Evolutionary conservation across 2,113 vertebrate genomes (phyloP).

Genomic region (Siniperca chuatsi): DNA sequence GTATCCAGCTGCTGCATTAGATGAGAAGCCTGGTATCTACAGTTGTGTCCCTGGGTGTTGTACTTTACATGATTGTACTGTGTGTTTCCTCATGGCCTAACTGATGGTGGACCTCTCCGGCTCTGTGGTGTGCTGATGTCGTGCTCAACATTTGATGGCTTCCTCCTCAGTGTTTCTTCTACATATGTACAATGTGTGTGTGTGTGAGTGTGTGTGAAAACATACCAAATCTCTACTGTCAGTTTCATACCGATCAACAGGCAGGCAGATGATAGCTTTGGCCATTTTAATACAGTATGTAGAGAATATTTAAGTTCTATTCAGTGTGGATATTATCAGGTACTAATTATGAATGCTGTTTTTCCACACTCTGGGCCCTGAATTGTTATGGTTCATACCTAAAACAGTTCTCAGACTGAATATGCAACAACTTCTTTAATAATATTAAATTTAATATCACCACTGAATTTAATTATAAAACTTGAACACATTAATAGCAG

Average conservation of each 20-base stretch:
- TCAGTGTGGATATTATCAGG: background rate
- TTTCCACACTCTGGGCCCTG: background rate
- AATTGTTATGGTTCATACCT: background rate
- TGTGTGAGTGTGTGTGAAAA: constrained; percentile 10
- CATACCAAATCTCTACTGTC: background rate
- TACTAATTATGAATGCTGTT: background rate
- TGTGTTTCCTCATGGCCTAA: constrained; percentile 80
- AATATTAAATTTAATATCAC: background rate
- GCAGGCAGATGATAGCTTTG: background rate
- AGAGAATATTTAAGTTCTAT: background rate
- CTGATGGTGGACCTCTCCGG: constrained; percentile 83
- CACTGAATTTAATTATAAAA: background rate
- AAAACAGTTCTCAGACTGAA: background rate
- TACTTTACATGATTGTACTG: constrained; percentile 72
- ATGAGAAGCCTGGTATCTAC: constrained; percentile 89
- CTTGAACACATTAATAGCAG: background rate
- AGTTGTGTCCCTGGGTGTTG: constrained; percentile 91
- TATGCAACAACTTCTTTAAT: background rate
- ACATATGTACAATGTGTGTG: constrained; percentile 18
- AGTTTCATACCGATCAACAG: background rate
- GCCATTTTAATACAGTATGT: background rate
- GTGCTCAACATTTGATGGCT: constrained; percentile 63
- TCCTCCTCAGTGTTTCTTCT: constrained; percentile 65
- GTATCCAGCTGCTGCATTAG: constrained; percentile 79
- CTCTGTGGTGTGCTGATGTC: constrained; percentile 88